phyloP scores from a whole-genome alignment of 2,888 invertebrate genomes.

The Parnassius smintheus region DNA sequence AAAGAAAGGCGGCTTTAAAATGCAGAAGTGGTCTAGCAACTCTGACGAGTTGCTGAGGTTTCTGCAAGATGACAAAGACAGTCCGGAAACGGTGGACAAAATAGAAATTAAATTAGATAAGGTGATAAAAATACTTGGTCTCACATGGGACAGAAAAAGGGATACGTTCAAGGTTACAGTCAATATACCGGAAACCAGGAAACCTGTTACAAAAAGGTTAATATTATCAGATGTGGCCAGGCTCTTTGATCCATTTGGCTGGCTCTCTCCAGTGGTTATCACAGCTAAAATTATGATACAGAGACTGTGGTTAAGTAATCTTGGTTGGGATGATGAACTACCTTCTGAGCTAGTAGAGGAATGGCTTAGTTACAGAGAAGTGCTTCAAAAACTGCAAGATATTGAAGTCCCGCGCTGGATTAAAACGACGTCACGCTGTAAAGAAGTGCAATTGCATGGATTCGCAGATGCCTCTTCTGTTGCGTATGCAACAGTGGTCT shows the following conservation, averaged over 20 bases:
- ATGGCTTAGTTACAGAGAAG: conserved; percentile 20
- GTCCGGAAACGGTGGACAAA: no score
- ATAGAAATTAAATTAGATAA: no score
- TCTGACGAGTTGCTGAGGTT: no score
- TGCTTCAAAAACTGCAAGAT: background rate
- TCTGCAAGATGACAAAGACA: no score
- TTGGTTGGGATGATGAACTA: conserved; percentile 32
- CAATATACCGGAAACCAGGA: no score
- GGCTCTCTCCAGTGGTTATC: conserved; percentile 29
- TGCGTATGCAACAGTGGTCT: conserved; percentile 31
- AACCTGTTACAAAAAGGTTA: no score
- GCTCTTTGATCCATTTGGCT: conserved; percentile 33
- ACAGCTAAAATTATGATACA: conserved; percentile 31
- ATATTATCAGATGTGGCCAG: no score
- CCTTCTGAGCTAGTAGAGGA: conserved; percentile 21
- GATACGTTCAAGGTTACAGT: no score
- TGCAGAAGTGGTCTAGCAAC: no score
- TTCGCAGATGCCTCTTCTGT: conserved; percentile 32
- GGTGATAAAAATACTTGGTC: no score
- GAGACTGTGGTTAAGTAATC: conserved; percentile 27
- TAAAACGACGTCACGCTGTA: background rate
- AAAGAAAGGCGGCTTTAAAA: no score
- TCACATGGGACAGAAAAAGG: no score
- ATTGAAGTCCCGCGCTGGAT: background rate
- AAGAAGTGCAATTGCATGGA: conserved; percentile 30